phyloP scores from a whole-genome alignment of 1,140 invertebrate genomes.

The Ooceraea biroi region DNA sequence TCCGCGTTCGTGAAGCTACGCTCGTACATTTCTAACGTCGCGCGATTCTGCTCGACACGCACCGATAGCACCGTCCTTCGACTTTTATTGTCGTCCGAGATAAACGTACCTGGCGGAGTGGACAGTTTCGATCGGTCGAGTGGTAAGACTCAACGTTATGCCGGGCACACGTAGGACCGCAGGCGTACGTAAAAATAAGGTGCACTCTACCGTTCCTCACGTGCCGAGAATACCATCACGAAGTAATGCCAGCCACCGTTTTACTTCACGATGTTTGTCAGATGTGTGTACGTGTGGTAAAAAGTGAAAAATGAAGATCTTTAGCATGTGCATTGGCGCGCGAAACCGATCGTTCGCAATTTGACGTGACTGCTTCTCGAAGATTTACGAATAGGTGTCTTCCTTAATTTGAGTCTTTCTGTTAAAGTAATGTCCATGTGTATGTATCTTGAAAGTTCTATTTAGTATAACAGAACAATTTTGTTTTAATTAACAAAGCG shows the following conservation, averaged over 20 bases:
- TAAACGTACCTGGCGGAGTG: slow-evolving; percentile 33
- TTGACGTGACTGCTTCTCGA: not conserved
- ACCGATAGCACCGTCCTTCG: slow-evolving; percentile 21
- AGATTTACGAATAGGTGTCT: slow-evolving; percentile 8
- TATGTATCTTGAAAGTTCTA: not conserved
- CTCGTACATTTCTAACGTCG: not conserved
- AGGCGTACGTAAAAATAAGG: slow-evolving; percentile 62
- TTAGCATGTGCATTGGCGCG: slow-evolving; percentile 1
- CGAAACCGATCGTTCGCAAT: slow-evolving; percentile 31
- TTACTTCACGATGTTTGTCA: slow-evolving; percentile 9
- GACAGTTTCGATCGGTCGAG: slow-evolving; percentile 25
- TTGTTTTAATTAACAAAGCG: not conserved
- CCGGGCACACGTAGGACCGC: slow-evolving; percentile 58
- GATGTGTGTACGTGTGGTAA: slow-evolving; percentile 17
- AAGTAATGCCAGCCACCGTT: slow-evolving; percentile 8
- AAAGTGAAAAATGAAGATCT: slow-evolving; percentile 49
- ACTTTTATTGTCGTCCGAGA: slow-evolving; percentile 50
- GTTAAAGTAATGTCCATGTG: not conserved
- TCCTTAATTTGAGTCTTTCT: not conserved
- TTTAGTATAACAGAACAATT: not conserved
- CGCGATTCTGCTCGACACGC: not conserved
- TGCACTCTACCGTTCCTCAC: slow-evolving; percentile 24
- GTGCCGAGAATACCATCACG: slow-evolving; percentile 50
- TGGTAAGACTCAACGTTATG: slow-evolving; percentile 59
- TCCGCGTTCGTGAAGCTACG: slow-evolving; percentile 13